Evolutionary conservation across 2,113 vertebrate genomes (phyloP).

Genomic region (Chaetodon auriga): DNA sequence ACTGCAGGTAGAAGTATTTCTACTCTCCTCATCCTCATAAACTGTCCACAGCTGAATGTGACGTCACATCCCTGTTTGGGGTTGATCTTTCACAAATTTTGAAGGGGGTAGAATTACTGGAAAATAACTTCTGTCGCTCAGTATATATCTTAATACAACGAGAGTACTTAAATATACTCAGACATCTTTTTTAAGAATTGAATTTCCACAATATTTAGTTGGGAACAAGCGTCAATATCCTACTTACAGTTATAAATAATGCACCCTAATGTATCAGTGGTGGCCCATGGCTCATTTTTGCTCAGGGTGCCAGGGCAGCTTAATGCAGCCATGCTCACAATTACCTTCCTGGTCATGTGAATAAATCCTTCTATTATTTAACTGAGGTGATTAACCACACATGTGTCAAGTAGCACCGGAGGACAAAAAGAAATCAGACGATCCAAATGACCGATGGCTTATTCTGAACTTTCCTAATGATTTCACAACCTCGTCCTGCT

Average conservation of each 20-base stretch:
- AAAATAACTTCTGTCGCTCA: too few species aligned
- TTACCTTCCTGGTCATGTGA: constrained; percentile 24
- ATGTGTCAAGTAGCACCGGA: constrained; percentile 35
- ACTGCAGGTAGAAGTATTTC: too few species aligned
- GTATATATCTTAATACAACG: too few species aligned
- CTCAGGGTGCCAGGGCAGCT: neutral
- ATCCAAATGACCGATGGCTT: constrained; percentile 39
- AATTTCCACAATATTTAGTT: too few species aligned
- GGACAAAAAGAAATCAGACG: constrained; percentile 41
- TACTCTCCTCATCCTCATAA: too few species aligned
- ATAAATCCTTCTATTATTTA: constrained; percentile 41
- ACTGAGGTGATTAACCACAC: constrained; percentile 51
- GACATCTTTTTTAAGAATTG: too few species aligned
- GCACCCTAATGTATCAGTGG: neutral
- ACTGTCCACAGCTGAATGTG: too few species aligned
- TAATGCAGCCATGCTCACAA: constrained; percentile 17
- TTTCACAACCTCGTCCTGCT: constrained; percentile 39
- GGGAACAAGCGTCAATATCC: too few species aligned
- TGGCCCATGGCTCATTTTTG: neutral
- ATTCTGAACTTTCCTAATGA: constrained; percentile 42
- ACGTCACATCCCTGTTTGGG: too few species aligned
- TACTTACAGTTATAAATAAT: neutral
- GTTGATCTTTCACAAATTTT: too few species aligned
- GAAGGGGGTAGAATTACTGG: too few species aligned
- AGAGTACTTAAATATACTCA: too few species aligned